Evolutionary conservation across 2,888 invertebrate species (phyloP), one percentile per base, ranked within the genome.

Genomic region (Trissonchulus latispiculum): DNA sequence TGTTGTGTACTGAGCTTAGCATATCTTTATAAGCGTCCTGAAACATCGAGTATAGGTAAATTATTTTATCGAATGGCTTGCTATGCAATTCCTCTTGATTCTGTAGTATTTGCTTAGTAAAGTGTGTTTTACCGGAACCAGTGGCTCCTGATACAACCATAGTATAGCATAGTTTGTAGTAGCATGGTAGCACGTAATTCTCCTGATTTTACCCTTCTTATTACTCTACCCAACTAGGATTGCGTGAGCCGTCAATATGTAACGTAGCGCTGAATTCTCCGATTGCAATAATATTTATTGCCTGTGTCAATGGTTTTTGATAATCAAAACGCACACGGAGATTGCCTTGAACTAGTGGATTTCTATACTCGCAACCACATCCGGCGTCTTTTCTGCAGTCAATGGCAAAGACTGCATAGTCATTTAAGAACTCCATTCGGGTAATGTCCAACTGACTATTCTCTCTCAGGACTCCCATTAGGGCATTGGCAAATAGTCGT

Each of bases 71-170:
- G 15, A 68, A 48, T 8, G 48, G 48, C 8, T 8, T 48, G 8
- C 48, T 23, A 23, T 48, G 48, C 23, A 48, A 48, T 48, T 8
- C 48, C 23, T 48, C 48, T 48, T 48, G 48, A 68, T 29, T 68
- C 36, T 68, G 15, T 8, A 32, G 8, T 32, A 68, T 31, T 32
- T 68, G 2, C 31, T 33, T 61, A 33, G 71, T 28, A 73, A 35
- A 74, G 64, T 59, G 32, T 64, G 28, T 37, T 48, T 32, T 74
- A 68, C 73, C 36, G 74, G 36, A 64, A 59, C 32, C 66, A 73
- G 28, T 31, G 31, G 32, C 31, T 61, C 61, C 61, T 18, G n/a
- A 48, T 67, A 3, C 37, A 32, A 32, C 23, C 48, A 48, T 48
- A 48, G 48, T 48, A 23, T 48, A 48, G 8, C 8, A 23, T n/a